Conservation (phyloP, 2,888 invertebrate genomes). For the Hydraecia micacea region DNA sequence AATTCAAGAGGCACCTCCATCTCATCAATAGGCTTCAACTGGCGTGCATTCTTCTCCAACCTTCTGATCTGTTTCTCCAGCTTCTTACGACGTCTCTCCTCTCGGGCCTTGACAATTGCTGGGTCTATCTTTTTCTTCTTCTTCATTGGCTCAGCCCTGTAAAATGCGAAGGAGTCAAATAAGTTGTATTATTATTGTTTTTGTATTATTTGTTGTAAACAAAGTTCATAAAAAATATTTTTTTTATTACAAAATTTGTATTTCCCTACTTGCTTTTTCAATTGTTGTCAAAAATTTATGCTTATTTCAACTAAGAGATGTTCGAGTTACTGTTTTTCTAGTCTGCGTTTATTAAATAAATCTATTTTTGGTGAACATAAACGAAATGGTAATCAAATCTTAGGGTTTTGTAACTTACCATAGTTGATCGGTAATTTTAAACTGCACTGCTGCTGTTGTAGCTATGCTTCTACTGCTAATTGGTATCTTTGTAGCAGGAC, state of each 20-base stretch:
- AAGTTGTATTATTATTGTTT: neutral
- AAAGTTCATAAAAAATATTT: neutral
- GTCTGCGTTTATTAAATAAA: neutral
- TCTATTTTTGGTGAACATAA: too few relatives aligned
- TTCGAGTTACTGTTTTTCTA: neutral
- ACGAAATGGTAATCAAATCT: neutral
- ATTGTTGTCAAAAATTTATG: neutral
- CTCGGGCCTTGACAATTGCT: constrained; percentile 93
- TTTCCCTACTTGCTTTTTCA: neutral
- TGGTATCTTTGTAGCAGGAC: constrained; percentile 71
- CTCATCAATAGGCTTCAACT: constrained; percentile 97
- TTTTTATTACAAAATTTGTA: neutral
- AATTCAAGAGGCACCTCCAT: constrained; percentile 93
- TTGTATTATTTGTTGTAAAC: neutral
- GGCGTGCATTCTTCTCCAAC: constrained; percentile 94
- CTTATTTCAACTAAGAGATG: neutral
- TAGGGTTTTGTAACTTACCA: constrained; percentile 75
- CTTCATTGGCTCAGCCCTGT: constrained; percentile 96
- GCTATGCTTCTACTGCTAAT: constrained; percentile 75
- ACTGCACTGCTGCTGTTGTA: constrained; percentile 78
- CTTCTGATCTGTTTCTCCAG: constrained; percentile 96
- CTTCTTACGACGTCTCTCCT: constrained; percentile 95
- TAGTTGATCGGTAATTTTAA: constrained; percentile 83
- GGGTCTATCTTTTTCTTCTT: constrained; percentile 97
- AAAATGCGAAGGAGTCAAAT: constrained; percentile 59